Base-by-base conservation (phyloP, 2,888 invertebrate genomes). In the Nudaria mundana region DNA sequence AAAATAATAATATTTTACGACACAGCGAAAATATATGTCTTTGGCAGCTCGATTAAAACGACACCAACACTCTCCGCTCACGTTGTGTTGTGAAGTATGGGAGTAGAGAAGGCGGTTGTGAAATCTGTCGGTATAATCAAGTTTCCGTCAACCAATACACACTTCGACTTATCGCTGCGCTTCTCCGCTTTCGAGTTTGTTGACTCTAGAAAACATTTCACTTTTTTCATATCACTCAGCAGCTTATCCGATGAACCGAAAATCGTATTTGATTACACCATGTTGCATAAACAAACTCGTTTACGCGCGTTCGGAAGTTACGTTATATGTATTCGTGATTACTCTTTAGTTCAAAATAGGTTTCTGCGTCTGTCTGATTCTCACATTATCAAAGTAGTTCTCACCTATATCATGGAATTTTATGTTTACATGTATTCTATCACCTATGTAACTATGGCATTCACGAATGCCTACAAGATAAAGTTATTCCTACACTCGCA, bases 121-220 rank as follows among this genome's bases (percentile, higher is more conserved):
- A 67, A 71, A 70, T 67, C 64, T 50, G 58, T 48, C 53, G 52
- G 46, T 52, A n/a, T n/a, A 60, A 63, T 59, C 64, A 63, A 60
- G 66, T 70, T 69, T 62, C 69, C 63, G 58, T 59, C 44, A 55
- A 53, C 61, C 60, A 63, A 65, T 48, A 59, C 59, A 44, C 39
- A 55, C 61, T 48, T 54, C 63, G 55, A 56, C 68, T 62, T 66
- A 67, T 57, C 51, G 51, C 45, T 54, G 52, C 63, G 58, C 65
- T 57, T 67, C 66, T 60, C 64, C 52, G 56, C 73, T 74, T 74
- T 75, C 71, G 52, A 69, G 65, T 67, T 63, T 65, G 65, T 69
- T 63, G 61, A 62, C 66, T 67, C 68, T 67, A 65, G 42, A 52
- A 59, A 58, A 68, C 72, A 71, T 74, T 76, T 75, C 71, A 71